Conservation (phyloP, 2,113 vertebrate species). For the Notothenia coriiceps region DNA sequence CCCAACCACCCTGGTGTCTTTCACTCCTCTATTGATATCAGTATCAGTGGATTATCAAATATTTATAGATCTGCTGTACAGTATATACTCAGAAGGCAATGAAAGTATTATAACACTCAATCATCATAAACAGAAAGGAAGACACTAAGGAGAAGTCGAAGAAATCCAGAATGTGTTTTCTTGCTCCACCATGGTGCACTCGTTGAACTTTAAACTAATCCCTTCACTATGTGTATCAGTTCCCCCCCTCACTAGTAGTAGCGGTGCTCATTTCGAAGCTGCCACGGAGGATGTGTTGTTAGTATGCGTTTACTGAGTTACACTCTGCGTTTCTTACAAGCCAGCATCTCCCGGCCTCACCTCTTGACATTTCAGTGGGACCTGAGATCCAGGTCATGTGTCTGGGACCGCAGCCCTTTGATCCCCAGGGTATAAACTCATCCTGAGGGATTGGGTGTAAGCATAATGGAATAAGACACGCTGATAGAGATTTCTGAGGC, state of each 20-base stretch:
- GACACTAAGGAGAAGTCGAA: background rate
- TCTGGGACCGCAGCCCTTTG: conserved; percentile 71
- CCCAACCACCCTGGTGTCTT: conserved; percentile 15
- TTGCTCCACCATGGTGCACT: conserved; percentile 39
- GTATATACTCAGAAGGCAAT: conserved; percentile 37
- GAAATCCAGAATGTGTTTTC: conserved; percentile 22
- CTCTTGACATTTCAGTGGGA: conserved; percentile 81
- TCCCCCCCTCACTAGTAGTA: conserved; percentile 14
- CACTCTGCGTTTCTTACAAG: conserved; percentile 38
- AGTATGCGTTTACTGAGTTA: conserved; percentile 70
- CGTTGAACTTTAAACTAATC: conserved; percentile 48
- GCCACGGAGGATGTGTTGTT: conserved; percentile 71
- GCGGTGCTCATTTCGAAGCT: conserved; percentile 54
- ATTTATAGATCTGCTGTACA: conserved; percentile 48
- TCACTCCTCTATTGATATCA: conserved; percentile 41
- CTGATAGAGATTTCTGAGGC: conserved; percentile 50
- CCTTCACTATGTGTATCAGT: conserved; percentile 1
- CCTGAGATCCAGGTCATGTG: conserved; percentile 74
- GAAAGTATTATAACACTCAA: conserved; percentile 27
- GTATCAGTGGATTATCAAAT: conserved; percentile 63
- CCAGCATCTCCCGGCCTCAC: conserved; percentile 64
- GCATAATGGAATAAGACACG: conserved; percentile 78
- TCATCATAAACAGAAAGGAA: conserved; percentile 3
- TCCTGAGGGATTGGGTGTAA: conserved; percentile 65
- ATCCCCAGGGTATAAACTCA: conserved; percentile 67